Conservation (phyloP, 2,888 invertebrate species). For the Pollenia amentaria region DNA sequence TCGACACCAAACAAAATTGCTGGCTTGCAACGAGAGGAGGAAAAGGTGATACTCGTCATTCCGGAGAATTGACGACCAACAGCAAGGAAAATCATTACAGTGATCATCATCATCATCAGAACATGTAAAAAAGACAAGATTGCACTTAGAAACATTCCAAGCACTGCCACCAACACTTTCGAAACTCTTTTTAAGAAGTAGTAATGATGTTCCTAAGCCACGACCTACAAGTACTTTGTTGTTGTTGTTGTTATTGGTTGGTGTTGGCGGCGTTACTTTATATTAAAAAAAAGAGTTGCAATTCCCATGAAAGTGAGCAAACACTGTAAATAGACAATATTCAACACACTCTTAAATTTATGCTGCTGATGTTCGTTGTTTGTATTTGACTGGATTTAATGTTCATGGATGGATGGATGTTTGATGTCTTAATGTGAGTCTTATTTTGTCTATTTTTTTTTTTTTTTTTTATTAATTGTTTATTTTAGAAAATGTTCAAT, state of each 20-base stretch:
- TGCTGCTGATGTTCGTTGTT: constrained; percentile 31
- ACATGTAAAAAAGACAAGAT: constrained; percentile 38
- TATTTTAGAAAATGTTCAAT: constrained; percentile 80
- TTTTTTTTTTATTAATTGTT: constrained; percentile 64
- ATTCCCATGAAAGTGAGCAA: constrained; percentile 76
- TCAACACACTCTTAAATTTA: constrained; percentile 28
- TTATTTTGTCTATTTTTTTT: constrained; percentile 9
- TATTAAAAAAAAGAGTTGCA: constrained; percentile 68
- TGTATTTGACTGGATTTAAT: constrained; percentile 26
- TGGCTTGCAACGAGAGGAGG: neutral
- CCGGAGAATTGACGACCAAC: neutral
- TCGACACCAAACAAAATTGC: constrained; percentile 31
- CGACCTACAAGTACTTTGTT: constrained; percentile 31
- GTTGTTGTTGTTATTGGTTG: neutral
- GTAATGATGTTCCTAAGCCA: constrained; percentile 20
- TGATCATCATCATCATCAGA: constrained; percentile 41
- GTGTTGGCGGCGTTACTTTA: constrained; percentile 62
- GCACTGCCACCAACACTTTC: constrained; percentile 34
- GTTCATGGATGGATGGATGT: constrained; percentile 12
- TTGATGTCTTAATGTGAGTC: constrained; percentile 59
- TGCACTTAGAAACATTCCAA: neutral
- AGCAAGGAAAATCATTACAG: constrained; percentile 26
- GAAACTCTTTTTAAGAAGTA: constrained; percentile 8
- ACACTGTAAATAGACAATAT: constrained; percentile 67
- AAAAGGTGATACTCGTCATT: constrained; percentile 6